Percentiles rank a stretch among this genome's conserved stretches.
phyloP scores from a whole-genome alignment of 1,140 invertebrate genomes.

The Leptinotarsa texana region DNA sequence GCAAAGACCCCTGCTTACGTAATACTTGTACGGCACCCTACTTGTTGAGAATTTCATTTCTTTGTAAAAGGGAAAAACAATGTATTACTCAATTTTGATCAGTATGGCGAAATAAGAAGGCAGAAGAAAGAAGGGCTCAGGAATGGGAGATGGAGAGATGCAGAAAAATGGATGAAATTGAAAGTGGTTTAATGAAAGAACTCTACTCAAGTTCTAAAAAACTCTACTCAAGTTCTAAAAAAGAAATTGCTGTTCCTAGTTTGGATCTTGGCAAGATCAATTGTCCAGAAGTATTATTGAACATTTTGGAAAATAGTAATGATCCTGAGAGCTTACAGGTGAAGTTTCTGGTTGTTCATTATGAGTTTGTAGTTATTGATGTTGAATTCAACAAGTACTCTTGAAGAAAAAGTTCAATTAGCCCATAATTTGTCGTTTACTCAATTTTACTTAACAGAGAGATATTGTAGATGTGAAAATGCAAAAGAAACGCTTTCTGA shows the following conservation, averaged over 20 bases:
- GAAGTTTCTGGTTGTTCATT: not conserved
- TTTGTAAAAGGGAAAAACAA: too few species aligned
- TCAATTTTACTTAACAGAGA: too few species aligned
- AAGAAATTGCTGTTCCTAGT: not conserved
- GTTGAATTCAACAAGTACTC: too few species aligned
- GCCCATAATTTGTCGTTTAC: too few species aligned
- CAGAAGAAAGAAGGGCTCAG: constrained; percentile 57
- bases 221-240: not conserved
- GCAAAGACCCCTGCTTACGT: too few species aligned
- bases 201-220: not conserved
- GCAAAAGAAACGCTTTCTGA: too few species aligned
- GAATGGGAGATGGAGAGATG: constrained; percentile 49
- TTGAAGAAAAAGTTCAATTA: too few species aligned
- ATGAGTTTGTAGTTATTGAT: too few species aligned
- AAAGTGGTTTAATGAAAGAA: constrained; percentile 12
- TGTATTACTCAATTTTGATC: constrained; percentile 27
- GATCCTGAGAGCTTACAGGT: constrained; percentile 52
- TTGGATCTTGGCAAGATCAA: constrained; percentile 39
- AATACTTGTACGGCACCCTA: too few species aligned
- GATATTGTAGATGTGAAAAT: too few species aligned
- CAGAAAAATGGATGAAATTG: constrained; percentile 42
- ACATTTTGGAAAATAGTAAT: constrained; percentile 43
- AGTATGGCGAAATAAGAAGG: constrained; percentile 60
- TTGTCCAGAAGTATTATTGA: constrained; percentile 44
- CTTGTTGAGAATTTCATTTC: too few species aligned